phyloP scores from a whole-genome alignment of 2,888 invertebrate genomes.

The Chelonus formosanus region DNA sequence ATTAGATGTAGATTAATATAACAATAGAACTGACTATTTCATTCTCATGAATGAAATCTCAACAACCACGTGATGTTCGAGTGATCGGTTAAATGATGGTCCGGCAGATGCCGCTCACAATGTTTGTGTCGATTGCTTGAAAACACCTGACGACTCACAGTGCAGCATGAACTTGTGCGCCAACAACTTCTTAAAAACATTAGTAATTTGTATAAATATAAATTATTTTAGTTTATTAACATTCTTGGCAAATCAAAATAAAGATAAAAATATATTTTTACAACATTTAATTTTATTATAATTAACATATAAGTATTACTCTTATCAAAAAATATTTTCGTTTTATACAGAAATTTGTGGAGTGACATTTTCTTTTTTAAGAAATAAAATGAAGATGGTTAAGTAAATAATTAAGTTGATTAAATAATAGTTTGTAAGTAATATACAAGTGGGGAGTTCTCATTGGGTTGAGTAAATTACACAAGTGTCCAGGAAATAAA shows the following conservation, averaged over 20 bases:
- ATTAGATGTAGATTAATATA: constrained; percentile 5
- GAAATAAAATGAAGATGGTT: not conserved
- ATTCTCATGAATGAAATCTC: constrained; percentile 51
- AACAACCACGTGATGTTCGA: constrained; percentile 19
- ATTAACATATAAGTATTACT: too few species aligned
- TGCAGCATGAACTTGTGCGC: constrained; percentile 61
- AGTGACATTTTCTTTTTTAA: too few species aligned
- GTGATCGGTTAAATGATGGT: constrained; percentile 34
- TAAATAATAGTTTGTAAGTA: not conserved
- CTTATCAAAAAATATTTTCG: too few species aligned
- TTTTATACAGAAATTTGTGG: too few species aligned
- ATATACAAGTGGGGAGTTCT: not conserved
- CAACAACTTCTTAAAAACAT: constrained; percentile 55
- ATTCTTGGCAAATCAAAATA: too few species aligned
- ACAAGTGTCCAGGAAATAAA: not conserved
- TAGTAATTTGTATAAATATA: constrained; percentile 46
- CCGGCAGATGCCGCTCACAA: constrained; percentile 48
- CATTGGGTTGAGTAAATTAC: not conserved
- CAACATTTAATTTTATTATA: too few species aligned
- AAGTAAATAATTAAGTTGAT: not conserved
- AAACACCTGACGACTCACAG: constrained; percentile 60
- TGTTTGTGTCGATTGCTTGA: constrained; percentile 49
- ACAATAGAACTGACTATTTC: constrained; percentile 2
- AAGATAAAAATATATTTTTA: too few species aligned
- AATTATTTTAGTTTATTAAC: constrained; percentile 9